These are phyloP conservation scores for Cygnus olor DNA, from an alignment of 2,797 vertebrate species.

Conservation along the genomic window DNA sequence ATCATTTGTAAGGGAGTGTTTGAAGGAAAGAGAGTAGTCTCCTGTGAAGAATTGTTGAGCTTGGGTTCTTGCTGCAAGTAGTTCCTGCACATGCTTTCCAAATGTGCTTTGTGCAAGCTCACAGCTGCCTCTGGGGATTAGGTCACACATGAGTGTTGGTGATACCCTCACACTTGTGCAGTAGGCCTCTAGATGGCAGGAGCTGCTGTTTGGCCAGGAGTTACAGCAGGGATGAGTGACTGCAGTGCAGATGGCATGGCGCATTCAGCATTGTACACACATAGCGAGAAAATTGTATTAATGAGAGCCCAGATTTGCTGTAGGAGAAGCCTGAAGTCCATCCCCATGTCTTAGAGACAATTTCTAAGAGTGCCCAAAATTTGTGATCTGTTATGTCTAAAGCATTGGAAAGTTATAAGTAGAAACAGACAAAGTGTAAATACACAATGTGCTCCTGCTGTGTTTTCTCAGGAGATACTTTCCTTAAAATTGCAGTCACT, in stretches of 20 bases:
- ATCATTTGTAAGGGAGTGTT: neutral
- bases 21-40: neutral
- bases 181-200: constrained; percentile 32
- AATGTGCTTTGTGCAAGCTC: neutral
- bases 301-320: neutral
- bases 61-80: neutral
- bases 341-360: neutral
- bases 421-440: neutral
- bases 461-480: neutral
- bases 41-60: neutral
- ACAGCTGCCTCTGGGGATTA: neutral
- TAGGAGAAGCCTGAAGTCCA: neutral
- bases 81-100: neutral
- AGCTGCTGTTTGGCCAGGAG: neutral
- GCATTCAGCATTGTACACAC: neutral
- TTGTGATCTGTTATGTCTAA: neutral
- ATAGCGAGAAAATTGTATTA: neutral
- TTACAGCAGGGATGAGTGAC: neutral
- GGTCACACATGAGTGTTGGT: fast-evolving
- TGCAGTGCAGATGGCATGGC: neutral
- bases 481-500: neutral
- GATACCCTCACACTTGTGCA: neutral
- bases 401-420: neutral
- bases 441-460: neutral
- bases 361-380: neutral